phyloP scores from a whole-genome alignment of 2,113 vertebrate genomes.

The Hemichromis elongatus region DNA sequence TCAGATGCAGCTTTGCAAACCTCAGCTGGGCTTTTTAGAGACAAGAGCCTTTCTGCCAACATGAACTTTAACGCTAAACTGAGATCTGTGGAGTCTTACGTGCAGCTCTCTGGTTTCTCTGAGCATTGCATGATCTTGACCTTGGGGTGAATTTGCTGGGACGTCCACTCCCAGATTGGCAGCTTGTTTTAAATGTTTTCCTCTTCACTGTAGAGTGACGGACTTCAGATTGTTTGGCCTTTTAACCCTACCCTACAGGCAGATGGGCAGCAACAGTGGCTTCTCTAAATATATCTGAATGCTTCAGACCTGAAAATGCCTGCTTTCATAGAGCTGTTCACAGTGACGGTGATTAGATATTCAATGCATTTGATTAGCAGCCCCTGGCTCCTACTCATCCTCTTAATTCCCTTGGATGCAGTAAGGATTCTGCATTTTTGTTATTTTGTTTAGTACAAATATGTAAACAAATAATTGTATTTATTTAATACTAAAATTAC shows the following conservation, averaged over 20 bases:
- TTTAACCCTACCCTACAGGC: not conserved
- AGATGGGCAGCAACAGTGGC: not conserved
- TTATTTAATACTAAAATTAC: not conserved
- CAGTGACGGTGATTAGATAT: not conserved
- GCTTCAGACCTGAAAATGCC: not conserved
- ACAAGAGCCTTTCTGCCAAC: not conserved
- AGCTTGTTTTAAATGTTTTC: not conserved
- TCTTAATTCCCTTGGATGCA: not conserved
- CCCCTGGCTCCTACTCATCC: not conserved
- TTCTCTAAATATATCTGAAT: not conserved
- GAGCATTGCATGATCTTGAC: fast-evolving
- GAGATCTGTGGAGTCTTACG: not conserved
- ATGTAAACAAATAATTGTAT: fast-evolving
- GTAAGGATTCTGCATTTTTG: not conserved
- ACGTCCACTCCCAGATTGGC: not conserved
- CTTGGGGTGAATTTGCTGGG: not conserved
- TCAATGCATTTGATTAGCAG: not conserved
- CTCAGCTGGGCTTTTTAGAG: fast-evolving
- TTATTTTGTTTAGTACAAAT: not conserved
- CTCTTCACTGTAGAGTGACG: not conserved
- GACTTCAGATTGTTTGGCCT: not conserved
- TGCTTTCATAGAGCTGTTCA: not conserved
- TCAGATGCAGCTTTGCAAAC: not conserved
- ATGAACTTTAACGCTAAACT: not conserved
- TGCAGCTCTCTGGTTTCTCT: not conserved